Evolutionary conservation across 2,888 invertebrate genomes (phyloP), one percentile per base, ranked within the genome.

Genomic region (Hydroisotoma schaefferi): DNA sequence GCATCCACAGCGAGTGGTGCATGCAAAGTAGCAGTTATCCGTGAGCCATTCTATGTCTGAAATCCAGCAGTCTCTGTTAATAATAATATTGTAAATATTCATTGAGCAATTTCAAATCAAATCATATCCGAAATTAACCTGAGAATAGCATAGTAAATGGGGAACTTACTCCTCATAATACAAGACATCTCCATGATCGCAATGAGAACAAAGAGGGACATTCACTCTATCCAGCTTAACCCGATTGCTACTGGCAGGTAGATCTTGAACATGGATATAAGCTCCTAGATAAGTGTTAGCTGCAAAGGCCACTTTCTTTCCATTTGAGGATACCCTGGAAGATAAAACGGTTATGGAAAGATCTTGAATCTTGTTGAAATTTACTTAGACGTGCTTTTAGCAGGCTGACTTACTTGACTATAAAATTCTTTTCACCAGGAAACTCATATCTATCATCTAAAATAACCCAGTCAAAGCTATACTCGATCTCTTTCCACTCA

Each of bases 11-110:
- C 29, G 20, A 8, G 57, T 61, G 20, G 57, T 54, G 22, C 47
- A 49, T 15, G 61, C 61, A 40, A 57, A 49, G 46, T 57, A 61
- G 4, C 49, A 54, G n/a, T 61, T 55, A 20, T 57, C 61, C 26
- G 57, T 54, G 15, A 61, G 18, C 61, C 61, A 61, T 40, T 57
- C 49, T 1, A 57, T 28, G 22, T 43, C 27, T 1, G 57, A 51
- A 8, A 57, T 40, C 49, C 49, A 57, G 28, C 57, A 57, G 5
- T 43, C 49, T 22, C 29, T 55, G 27, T 6, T 23, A 25, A 43
- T 33, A 8, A 15, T 33, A 10, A 33, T 15, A 33, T 33, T n/a
- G n/a, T n/a, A n/a, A n/a, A n/a, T n/a, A n/a, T n/a, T n/a, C n/a
- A n/a, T n/a, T n/a, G n/a, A n/a, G n/a, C n/a, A n/a, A n/a, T n/a